phyloP scores from a whole-genome alignment of 2,113 vertebrate species.

The Hemiprocne comata region DNA sequence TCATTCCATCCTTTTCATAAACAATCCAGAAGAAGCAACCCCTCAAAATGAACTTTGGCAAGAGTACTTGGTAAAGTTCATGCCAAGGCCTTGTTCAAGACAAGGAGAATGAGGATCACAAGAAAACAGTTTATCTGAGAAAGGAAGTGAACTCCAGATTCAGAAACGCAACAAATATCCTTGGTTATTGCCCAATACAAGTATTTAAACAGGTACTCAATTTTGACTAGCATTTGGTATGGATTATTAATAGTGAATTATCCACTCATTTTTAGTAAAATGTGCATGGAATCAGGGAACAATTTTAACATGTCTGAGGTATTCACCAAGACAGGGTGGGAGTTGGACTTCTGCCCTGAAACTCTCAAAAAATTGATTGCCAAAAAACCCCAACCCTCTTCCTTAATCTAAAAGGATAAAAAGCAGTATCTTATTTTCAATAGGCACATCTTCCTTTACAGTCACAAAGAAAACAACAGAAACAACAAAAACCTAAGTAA shows the following conservation, averaged over 20 bases:
- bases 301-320: neutral
- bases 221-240: neutral
- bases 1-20: neutral
- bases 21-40: neutral
- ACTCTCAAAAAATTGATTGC: neutral
- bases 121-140: neutral
- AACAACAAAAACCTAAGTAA: neutral
- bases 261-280: neutral
- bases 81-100: neutral
- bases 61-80: neutral
- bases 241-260: neutral
- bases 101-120: neutral
- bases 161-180: neutral
- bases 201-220: neutral
- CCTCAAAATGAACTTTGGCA: neutral
- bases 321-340: neutral
- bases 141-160: neutral
- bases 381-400: neutral
- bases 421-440: neutral
- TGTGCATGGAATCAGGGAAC: neutral
- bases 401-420: neutral
- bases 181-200: neutral
- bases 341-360: neutral
- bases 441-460: neutral
- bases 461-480: neutral